Evolutionary conservation across 1,140 invertebrate species (phyloP).

Genomic region (Drosophila bipectinata): DNA sequence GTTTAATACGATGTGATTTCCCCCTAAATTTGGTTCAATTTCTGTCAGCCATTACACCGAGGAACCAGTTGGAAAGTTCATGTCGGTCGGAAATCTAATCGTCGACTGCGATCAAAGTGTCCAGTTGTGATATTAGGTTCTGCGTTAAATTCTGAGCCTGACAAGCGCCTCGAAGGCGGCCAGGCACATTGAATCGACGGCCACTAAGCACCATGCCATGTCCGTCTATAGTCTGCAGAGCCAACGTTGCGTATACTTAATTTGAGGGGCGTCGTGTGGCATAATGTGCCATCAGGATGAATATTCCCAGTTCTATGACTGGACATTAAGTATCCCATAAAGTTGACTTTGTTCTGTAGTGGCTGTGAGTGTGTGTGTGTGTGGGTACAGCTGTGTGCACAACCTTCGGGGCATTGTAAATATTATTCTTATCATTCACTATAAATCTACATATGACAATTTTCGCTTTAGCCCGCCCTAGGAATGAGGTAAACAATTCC

Average conservation of each 20-base stretch:
- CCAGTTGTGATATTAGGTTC: conserved; percentile 64
- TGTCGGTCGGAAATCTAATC: conserved; percentile 63
- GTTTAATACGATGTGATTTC: neutral
- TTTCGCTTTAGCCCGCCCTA: conserved; percentile 61
- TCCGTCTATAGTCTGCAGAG: conserved; percentile 14
- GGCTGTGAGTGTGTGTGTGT: conserved; percentile 4
- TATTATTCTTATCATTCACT: conserved; percentile 76
- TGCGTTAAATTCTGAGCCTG: conserved; percentile 50
- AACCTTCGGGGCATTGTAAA: conserved; percentile 76
- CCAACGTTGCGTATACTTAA: conserved; percentile 64
- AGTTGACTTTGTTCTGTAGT: conserved; percentile 57
- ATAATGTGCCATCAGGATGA: conserved; percentile 74
- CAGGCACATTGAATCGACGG: conserved; percentile 26
- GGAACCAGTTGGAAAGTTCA: conserved; percentile 2
- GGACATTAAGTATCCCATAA: conserved; percentile 69
- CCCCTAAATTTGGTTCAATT: neutral
- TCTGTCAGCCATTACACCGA: neutral
- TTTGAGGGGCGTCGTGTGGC: conserved; percentile 73
- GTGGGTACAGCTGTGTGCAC: conserved; percentile 19
- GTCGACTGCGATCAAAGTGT: conserved; percentile 70
- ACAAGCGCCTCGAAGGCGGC: conserved; percentile 55
- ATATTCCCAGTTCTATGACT: conserved; percentile 48
- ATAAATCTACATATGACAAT: conserved; percentile 83
- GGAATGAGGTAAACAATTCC: conserved; percentile 24
- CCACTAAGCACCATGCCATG: conserved; percentile 46